These are phyloP conservation scores for Dinomys branickii DNA, from an alignment of 2,113 vertebrate genomes.

Conservation along the genomic window DNA sequence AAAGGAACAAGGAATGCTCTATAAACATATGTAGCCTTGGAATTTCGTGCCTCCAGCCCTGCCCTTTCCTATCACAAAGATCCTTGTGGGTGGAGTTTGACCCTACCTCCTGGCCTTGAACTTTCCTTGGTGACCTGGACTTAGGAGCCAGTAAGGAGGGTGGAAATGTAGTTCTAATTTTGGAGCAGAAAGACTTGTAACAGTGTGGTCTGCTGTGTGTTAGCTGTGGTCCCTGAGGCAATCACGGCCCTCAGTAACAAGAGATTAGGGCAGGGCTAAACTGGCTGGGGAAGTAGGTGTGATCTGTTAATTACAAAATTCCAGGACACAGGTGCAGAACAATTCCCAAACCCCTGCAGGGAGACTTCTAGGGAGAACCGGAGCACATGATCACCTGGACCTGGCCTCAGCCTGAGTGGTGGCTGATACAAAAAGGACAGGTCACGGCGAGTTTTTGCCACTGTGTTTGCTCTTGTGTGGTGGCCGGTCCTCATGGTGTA, in stretches of 20 bases:
- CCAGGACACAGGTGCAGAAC: neutral
- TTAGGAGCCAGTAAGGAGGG: neutral
- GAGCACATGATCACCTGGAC: neutral
- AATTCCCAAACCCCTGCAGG: neutral
- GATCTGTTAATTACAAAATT: neutral
- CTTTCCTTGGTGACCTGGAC: neutral
- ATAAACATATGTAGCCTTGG: neutral
- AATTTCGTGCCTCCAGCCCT: neutral
- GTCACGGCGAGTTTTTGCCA: neutral
- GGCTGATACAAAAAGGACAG: neutral
- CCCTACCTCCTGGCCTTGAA: slow-evolving; percentile 18
- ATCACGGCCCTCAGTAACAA: neutral
- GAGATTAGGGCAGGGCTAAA: neutral
- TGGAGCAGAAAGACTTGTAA: neutral
- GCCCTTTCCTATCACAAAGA: slow-evolving; percentile 38
- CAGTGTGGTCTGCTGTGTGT: neutral
- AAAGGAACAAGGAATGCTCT: neutral
- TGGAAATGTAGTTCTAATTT: neutral
- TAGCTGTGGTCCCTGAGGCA: neutral
- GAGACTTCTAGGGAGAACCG: neutral
- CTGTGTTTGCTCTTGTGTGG: neutral
- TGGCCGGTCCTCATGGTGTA: neutral
- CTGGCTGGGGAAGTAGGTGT: neutral
- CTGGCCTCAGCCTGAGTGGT: neutral
- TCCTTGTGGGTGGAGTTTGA: slow-evolving; percentile 35